phyloP scores from a whole-genome alignment of 1,140 invertebrate species.

The Physella acuta region DNA sequence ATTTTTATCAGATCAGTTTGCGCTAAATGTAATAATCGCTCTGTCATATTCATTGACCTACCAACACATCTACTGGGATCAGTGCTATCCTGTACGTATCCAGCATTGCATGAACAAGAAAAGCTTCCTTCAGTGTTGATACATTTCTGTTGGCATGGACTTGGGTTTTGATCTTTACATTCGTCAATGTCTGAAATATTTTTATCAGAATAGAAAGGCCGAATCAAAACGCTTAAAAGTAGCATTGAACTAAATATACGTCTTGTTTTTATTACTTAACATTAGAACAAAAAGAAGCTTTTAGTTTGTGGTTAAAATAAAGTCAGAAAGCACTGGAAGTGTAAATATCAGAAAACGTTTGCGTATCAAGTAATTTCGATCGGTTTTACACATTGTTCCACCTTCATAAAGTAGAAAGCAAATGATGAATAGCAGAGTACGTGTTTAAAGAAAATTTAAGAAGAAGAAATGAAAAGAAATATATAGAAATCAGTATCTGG shows the following conservation, averaged over 20 bases:
- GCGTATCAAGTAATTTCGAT: background rate
- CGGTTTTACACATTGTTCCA: too few relatives aligned
- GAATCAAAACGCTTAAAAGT: background rate
- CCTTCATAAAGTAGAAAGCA: too few relatives aligned
- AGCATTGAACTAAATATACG: background rate
- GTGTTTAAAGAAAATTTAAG: too few relatives aligned
- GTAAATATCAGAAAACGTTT: background rate
- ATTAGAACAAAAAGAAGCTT: background rate
- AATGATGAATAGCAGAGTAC: too few relatives aligned
- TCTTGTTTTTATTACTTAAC: background rate
- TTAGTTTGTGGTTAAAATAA: background rate
- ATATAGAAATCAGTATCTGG: background rate
- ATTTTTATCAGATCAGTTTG: too few relatives aligned
- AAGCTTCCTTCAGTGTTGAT: background rate
- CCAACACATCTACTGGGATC: background rate
- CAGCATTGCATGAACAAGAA: background rate
- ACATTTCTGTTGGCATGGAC: background rate
- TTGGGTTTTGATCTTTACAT: background rate
- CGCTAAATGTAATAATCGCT: too few relatives aligned
- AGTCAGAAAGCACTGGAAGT: background rate
- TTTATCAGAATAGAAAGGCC: background rate
- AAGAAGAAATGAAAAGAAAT: background rate
- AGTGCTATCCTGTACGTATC: background rate
- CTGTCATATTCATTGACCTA: too few relatives aligned
- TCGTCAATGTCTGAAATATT: background rate